These are phyloP conservation scores for Dryobota labecula DNA, from an alignment of 2,888 invertebrate genomes.

Conservation along the genomic window DNA sequence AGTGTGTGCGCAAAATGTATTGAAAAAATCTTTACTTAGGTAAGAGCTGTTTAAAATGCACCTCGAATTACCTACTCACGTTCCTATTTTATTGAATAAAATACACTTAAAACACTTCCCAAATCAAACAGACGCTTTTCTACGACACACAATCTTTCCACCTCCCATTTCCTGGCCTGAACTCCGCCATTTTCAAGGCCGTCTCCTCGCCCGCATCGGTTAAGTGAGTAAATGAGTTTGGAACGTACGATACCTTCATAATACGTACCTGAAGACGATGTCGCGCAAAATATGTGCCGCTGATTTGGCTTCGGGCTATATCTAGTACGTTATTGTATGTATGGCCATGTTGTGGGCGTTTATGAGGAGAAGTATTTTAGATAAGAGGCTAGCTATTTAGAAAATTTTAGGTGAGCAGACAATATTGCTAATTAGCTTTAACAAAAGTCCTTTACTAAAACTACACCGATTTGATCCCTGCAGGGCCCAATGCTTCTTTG, in stretches of 20 bases:
- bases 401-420: not conserved
- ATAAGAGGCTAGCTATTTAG: not conserved
- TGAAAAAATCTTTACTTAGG: not conserved
- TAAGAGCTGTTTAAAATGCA: not conserved
- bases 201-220: not conserved
- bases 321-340: not conserved
- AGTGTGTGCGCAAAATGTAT: not conserved
- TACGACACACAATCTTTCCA: fast-evolving
- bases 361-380: not conserved
- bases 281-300: not conserved
- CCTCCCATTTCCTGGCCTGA: not conserved
- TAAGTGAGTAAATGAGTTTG: conserved; percentile 54
- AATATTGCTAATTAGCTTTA: not conserved
- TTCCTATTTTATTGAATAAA: not conserved
- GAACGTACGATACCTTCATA: conserved; percentile 10
- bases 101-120: not conserved
- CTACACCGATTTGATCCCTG: not conserved
- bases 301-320: conserved; percentile 30
- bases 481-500: not conserved
- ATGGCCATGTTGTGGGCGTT: not conserved
- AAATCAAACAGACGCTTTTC: not conserved
- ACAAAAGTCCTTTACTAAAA: not conserved
- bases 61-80: not conserved
- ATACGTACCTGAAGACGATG: conserved; percentile 18
- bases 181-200: conserved; percentile 22